Evolutionary conservation across 2,797 vertebrate species (phyloP), one percentile per base, ranked within the genome.

Genomic region (Anisognathus igniventris): DNA sequence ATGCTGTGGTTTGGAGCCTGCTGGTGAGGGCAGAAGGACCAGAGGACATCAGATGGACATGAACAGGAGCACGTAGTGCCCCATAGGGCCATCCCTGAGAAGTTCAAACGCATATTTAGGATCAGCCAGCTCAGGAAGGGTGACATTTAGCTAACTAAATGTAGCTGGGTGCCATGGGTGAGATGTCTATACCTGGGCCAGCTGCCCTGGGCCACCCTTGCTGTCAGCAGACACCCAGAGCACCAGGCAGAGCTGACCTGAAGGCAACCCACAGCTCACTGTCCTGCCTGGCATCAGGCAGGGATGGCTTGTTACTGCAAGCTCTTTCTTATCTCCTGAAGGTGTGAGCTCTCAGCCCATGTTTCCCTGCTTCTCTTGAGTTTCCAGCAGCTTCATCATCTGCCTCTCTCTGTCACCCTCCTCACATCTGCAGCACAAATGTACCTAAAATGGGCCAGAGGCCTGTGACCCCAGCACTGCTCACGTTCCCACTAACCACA

Each of bases 41-140:
- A 5, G 12, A 25, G 27, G n/a, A 72, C 45, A 72, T 33, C 5
- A 48, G 54, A 28, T 18, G 25, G 40, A 45, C 45, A 40, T 4
- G 25, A 37, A 50, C 0, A 62, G 33, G 33, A 84, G 31, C 48
- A 60, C 0, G 0, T 1, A 40, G 47, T 17, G 3, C 8, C 44
- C 31, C 24, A 51, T 57, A 54, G 56, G 11, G 18, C 37, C 24
- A 31, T 8, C n/a, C 24, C 48, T 23, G n/a, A 62, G 65, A 44
- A 66, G 11, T 53, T 44, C 35, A 19, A n/a, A 48, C 3, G 18
- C 40, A 33, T 51, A 31, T 44, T 70, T 44, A 60, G 65, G 60
- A 62, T 47, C 48, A 80, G 65, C 15, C n/a, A 40, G 60, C 83
- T 77, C 16, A 50, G 75, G 60, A 78, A 44, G 9, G 17, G 51